Evolutionary conservation across 1,140 invertebrate genomes (phyloP).

Genomic region (Zaprionus camerounensis): DNA sequence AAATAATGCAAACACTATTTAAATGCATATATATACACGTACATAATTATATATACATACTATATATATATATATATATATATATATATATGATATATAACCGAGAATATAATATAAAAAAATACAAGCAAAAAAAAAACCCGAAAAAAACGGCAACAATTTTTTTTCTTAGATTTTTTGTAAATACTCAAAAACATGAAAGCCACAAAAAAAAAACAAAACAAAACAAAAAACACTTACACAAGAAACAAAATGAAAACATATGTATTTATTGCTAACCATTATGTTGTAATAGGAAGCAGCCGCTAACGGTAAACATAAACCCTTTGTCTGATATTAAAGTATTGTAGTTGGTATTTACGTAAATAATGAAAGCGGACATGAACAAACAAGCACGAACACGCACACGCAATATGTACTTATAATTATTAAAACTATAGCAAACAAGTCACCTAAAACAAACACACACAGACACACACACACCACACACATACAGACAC

Average conservation of each 20-base stretch:
- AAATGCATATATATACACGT: conserved; percentile 49
- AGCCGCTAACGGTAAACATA: conserved; percentile 20
- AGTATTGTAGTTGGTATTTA: conserved; percentile 80
- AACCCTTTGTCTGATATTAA: conserved; percentile 75
- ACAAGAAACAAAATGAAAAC: conserved; percentile 20
- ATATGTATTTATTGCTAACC: conserved; percentile 61
- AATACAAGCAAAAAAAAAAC: conserved; percentile 41
- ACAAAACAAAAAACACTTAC: conserved; percentile 39
- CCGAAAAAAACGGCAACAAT: conserved; percentile 42
- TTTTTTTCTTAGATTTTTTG: conserved; percentile 79
- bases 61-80: conserved; percentile 28
- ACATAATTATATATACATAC: conserved; percentile 23
- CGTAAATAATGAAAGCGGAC: conserved; percentile 18
- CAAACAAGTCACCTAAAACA: conserved; percentile 51
- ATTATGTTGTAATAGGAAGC: conserved; percentile 54
- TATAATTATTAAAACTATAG: conserved; percentile 52
- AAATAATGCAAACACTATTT: conserved; percentile 39
- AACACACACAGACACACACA: conserved; percentile 23
- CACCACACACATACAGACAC: neutral
- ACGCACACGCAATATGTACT: conserved; percentile 47
- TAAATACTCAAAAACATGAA: conserved; percentile 73
- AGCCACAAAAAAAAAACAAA: conserved; percentile 26
- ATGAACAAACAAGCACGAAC: conserved; percentile 4
- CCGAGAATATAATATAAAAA: conserved; percentile 29
- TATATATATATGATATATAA: conserved; percentile 34